Conservation (phyloP, 1,140 invertebrate species). For the Augochlora pura region DNA sequence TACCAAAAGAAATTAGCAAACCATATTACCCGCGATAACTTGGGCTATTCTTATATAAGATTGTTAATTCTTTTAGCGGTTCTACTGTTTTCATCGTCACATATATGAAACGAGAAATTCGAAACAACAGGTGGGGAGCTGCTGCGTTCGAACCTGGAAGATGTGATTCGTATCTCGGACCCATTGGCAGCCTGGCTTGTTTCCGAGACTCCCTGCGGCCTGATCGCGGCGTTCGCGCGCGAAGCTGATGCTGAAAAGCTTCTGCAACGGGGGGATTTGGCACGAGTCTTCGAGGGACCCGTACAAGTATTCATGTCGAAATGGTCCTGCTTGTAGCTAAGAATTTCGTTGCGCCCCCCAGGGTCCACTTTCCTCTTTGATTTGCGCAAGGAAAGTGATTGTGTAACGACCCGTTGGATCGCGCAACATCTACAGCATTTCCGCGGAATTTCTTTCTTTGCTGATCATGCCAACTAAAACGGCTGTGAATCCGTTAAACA, state of each 20-base stretch:
- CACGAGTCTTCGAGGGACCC: constrained; percentile 72
- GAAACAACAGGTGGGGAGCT: constrained; percentile 55
- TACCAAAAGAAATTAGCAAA: no score
- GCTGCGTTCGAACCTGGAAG: constrained; percentile 68
- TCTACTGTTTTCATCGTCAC: no score
- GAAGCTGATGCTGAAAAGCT: constrained; percentile 76
- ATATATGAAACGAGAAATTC: background rate
- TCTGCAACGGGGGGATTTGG: constrained; percentile 71
- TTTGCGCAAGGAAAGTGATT: constrained; percentile 3
- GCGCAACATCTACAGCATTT: background rate
- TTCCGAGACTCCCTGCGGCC: constrained; percentile 75
- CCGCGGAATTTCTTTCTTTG: background rate
- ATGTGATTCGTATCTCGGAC: constrained; percentile 68
- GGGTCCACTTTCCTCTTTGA: background rate
- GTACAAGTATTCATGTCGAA: constrained; percentile 71
- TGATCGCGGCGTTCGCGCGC: constrained; percentile 74
- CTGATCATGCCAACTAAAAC: background rate
- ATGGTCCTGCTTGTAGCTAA: background rate
- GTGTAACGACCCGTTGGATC: no score
- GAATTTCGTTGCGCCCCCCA: background rate
- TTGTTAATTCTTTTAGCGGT: no score
- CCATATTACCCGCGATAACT: no score
- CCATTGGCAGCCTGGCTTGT: constrained; percentile 73
- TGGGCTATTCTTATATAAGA: no score
- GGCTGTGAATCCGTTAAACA: no score